These are phyloP conservation scores for Macrotus californicus DNA, from an alignment of 2,113 vertebrate genomes.

Conservation along the genomic window DNA sequence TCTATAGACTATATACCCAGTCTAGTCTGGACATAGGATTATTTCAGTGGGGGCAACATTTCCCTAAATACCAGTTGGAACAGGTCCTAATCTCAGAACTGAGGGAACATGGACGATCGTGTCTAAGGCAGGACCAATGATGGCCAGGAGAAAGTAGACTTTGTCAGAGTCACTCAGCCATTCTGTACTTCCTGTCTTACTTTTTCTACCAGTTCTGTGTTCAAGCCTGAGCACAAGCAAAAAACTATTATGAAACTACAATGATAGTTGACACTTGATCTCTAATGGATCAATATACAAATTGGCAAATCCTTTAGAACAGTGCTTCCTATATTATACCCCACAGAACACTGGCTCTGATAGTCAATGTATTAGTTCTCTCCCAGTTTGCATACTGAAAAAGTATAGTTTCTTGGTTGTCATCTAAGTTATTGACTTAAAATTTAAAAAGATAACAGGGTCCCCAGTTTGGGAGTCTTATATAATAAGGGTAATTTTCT, in stretches of 20 bases:
- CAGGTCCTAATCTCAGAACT: not conserved
- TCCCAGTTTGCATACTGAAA: not conserved
- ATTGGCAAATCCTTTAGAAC: not conserved
- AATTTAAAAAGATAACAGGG: not conserved
- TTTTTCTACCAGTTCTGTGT: not conserved
- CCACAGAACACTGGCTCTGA: not conserved
- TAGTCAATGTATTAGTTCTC: not conserved
- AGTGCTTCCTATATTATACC: not conserved
- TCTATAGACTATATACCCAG: not conserved
- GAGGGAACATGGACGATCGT: not conserved
- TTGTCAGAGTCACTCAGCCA: not conserved
- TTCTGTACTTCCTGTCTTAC: not conserved
- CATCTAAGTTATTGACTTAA: not conserved
- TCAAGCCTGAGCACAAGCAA: not conserved
- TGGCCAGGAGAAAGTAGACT: not conserved
- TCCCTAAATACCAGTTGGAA: not conserved
- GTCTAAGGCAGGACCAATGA: not conserved
- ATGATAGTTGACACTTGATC: not conserved
- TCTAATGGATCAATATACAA: not conserved
- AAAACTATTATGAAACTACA: not conserved
- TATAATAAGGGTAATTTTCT: not conserved
- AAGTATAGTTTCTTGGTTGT: not conserved
- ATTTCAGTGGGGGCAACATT: not conserved
- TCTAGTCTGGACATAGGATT: not conserved
- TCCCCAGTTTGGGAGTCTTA: not conserved